phyloP scores from a whole-genome alignment of 1,140 invertebrate species.

The Cotesia typhae region DNA sequence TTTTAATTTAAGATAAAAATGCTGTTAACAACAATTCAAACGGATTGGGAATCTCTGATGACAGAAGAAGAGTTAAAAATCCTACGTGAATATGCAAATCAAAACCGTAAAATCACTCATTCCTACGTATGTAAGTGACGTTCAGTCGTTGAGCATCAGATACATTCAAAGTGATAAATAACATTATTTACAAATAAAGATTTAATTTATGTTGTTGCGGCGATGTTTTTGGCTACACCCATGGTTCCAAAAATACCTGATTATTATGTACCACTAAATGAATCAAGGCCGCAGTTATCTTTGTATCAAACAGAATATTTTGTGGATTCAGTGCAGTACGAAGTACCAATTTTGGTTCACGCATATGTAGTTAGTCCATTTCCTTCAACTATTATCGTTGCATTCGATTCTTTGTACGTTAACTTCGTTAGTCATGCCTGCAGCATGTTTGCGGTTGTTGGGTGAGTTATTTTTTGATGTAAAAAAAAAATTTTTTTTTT shows the following conservation, averaged over 20 bases:
- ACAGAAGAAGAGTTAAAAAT: conserved; percentile 17
- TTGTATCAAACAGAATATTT: conserved; percentile 38
- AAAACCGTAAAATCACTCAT: conserved; percentile 19
- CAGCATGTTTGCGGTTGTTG: conserved; percentile 34
- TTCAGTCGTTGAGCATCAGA: neutral
- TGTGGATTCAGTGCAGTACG: conserved; percentile 32
- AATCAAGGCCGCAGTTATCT: conserved; percentile 28
- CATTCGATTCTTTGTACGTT: conserved; percentile 32
- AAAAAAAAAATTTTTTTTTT: neutral
- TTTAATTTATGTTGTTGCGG: conserved; percentile 23
- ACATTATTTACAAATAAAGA: conserved; percentile 37
- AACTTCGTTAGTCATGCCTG: conserved; percentile 35
- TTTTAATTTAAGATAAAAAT: conserved; percentile 8
- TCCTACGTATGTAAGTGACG: conserved; percentile 29
- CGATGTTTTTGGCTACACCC: conserved; percentile 22
- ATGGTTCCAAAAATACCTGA: conserved; percentile 35
- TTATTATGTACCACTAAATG: conserved; percentile 35
- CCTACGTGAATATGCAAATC: conserved; percentile 6
- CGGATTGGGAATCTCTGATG: conserved; percentile 22
- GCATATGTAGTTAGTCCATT: conserved; percentile 30
- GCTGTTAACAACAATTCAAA: conserved; percentile 11
- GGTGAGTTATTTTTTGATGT: conserved; percentile 25
- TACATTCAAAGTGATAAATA: conserved; percentile 29
- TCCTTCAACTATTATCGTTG: conserved; percentile 25
- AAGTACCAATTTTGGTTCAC: conserved; percentile 35